Evolutionary conservation across 2,888 invertebrate genomes (phyloP).

Genomic region (Drosophila bunnanda): DNA sequence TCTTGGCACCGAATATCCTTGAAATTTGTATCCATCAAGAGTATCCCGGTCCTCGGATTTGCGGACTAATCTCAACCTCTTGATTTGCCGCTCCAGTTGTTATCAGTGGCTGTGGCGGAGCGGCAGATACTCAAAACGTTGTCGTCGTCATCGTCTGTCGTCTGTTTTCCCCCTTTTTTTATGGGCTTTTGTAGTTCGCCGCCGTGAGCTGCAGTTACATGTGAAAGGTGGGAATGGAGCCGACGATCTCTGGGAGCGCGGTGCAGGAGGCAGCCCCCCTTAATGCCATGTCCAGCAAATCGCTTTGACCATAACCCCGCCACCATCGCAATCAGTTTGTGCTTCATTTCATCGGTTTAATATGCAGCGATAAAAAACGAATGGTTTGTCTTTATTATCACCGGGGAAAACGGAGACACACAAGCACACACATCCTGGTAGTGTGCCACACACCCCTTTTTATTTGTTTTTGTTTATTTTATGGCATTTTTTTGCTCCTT

Average conservation of each 20-base stretch:
- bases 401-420: constrained; percentile 12
- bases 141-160: constrained; percentile 52
- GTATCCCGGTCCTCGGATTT: constrained; percentile 4
- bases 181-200: constrained; percentile 66
- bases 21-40: not conserved
- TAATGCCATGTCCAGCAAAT: constrained; percentile 58
- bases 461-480: not conserved
- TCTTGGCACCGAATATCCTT: not conserved
- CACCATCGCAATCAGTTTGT: constrained; percentile 57
- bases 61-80: constrained; percentile 11
- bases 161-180: constrained; percentile 6
- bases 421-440: constrained; percentile 17
- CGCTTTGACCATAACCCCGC: constrained; percentile 44
- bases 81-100: constrained; percentile 73
- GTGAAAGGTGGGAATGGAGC: constrained; percentile 43
- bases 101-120: constrained; percentile 62
- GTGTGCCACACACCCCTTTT: constrained; percentile 34
- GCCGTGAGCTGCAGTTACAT: constrained; percentile 55
- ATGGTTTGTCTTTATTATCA: constrained; percentile 75
- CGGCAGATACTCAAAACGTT: constrained; percentile 66
- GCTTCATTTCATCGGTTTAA: constrained; percentile 71
- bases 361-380: constrained; percentile 39
- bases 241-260: constrained; percentile 1
- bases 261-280: constrained; percentile 19
- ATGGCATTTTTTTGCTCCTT: not conserved